Percentiles rank a stretch among this genome's conserved stretches.
These are phyloP conservation scores for Hafferia zeledoni DNA, from an alignment of 2,797 vertebrate species.

Conservation along the genomic window DNA sequence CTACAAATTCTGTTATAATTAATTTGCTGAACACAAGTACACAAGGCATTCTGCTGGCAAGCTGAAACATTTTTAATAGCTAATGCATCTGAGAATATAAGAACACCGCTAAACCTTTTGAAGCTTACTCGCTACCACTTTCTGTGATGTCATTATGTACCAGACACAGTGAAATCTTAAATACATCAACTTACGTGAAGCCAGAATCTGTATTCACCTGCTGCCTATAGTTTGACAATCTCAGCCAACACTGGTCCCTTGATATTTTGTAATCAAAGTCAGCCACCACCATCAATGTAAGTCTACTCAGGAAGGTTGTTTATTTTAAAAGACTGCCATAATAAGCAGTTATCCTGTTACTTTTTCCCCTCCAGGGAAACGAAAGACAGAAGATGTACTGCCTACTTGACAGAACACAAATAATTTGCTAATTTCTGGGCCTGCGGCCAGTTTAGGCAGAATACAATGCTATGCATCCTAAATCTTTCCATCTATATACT, in stretches of 20 bases:
- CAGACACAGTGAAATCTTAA: not conserved
- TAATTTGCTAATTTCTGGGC: not conserved
- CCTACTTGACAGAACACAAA: not conserved
- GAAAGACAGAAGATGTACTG: not conserved
- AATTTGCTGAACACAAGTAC: not conserved
- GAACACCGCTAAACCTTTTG: not conserved
- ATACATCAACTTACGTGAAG: not conserved
- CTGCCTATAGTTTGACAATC: not conserved
- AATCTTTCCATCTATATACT: not conserved
- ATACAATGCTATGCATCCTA: not conserved
- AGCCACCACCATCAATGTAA: not conserved
- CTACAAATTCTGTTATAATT: not conserved
- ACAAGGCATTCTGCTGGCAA: not conserved
- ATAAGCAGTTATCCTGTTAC: not conserved
- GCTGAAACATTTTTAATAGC: not conserved
- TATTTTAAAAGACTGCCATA: not conserved
- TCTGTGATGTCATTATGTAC: not conserved
- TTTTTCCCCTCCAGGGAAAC: not conserved
- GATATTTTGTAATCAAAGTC: not conserved
- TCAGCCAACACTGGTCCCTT: not conserved
- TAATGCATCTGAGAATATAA: not conserved
- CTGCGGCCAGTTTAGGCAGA: not conserved
- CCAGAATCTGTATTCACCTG: not conserved
- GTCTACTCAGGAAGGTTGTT: not conserved
- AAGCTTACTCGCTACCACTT: not conserved